Evolutionary conservation across 1,140 invertebrate genomes (phyloP), one percentile per base, ranked within the genome.

Genomic region (Fopius arisanus): DNA sequence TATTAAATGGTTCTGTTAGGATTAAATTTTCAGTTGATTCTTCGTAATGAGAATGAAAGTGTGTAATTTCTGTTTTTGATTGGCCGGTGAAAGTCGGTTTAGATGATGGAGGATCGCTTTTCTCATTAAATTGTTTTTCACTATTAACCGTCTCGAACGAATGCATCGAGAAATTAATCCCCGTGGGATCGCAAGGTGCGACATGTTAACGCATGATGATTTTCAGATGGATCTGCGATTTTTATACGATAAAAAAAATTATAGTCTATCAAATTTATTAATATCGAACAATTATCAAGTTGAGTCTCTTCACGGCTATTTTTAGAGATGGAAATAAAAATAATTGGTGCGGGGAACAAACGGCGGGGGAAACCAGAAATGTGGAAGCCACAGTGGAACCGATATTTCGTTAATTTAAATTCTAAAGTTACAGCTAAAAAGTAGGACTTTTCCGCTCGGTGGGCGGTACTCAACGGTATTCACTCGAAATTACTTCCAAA

Each of bases 41-140:
- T 67, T 12, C 48, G 48, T 67, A 72, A 67, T 67, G 70, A 72
- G 70, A 72, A 72, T 33, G 70, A 72, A 72, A 72, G 70, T 72
- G 70, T 65, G 65, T 65, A 19, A 33, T 19, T 26, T 43, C 26
- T 31, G 37, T 40, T 37, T 59, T 72, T 71, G 10, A 67, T 72
- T 72, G 70, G 48, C 41, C 59, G 48, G 70, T 51, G 63, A 67
- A 41, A 72, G 70, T 40, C 43, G 28, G 65, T 40, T 10, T 29
- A 40, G 70, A 72, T 66, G 2, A 65, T 41, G 62, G 59, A 33
- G 31, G 59, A 62, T 37, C 51, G 43, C 16, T 51, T 51, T 26
- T 28, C 43, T 48, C 67, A 54, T 69, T 51, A 69, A 69, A 48
- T 48, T 48, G 7, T 16, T 48, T n/a, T 48, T 48, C 43, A 48